Base-by-base conservation (phyloP, 2,888 invertebrate genomes). In the Monoplex corrugatus region DNA sequence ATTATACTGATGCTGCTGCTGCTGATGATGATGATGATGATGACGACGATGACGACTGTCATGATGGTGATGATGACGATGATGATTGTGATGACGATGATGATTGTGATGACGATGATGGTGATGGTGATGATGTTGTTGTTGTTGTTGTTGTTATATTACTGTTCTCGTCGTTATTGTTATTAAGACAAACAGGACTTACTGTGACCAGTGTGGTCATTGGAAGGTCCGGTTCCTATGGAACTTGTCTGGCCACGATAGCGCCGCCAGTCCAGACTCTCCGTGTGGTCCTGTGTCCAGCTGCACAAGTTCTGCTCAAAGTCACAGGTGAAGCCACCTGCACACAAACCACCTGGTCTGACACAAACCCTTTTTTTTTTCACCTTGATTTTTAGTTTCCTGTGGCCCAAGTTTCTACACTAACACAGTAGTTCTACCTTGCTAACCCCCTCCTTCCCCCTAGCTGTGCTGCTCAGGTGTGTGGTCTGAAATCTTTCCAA, bases 201-300 rank as follows among this genome's bases (percentile, higher is more conserved):
- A 94, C 94, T 89, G 83, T 91, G 93, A 63, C 93, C 94, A 38
- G 89, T 89, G 84, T 75, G 68, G 93, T 91, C 38, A 91, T 91
- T n/a, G 93, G 94, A 13, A 91, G 92, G 72, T 94, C 94, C 90
- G 92, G 94, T 68, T 92, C 89, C 80, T 93, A 86, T 2, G 1
- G 92, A 90, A 0, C 89, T 28, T 19, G 94, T 95, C 6, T 72
- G 2, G 2, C 93, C 93, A n/a, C 90, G 90, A 45, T 92, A 90
- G 85, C 95, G 89, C 8, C 89, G 83, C 95, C 95, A 95, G 91
- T 94, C 91, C 91, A 94, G 94, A 90, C 93, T 91, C 80, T 94
- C 94, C 2, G 92, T 91, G 1, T 84, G 89, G 90, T 93, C 94
- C 88, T 95, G 94, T 0, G 90, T 93, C 94, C 94, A 95, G 44